phyloP scores from a whole-genome alignment of 2,888 invertebrate species.

The Vannuccia rotundouncinata region DNA sequence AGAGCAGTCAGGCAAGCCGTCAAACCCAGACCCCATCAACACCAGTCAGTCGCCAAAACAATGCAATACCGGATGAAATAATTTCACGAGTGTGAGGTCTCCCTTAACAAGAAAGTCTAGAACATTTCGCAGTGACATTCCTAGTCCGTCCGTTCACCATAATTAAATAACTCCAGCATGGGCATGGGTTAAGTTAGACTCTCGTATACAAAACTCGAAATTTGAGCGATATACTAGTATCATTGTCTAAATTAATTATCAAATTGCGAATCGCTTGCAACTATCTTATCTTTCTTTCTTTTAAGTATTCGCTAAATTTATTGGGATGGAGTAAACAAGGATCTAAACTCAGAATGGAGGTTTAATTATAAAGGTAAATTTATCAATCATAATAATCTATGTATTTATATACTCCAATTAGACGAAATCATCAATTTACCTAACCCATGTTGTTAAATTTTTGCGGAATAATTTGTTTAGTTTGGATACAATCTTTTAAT shows the following conservation, averaged over 20 bases:
- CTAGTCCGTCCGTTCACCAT: not conserved
- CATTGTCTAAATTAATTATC: not conserved
- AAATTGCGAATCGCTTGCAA: not conserved
- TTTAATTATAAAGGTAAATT: not conserved
- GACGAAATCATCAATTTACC: not conserved
- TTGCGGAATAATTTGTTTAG: no score
- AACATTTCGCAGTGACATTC: not conserved
- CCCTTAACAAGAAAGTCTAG: not conserved
- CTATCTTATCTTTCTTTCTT: not conserved
- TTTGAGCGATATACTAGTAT: no score
- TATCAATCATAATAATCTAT: not conserved
- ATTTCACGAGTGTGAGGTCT: not conserved
- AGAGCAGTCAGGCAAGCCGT: not conserved
- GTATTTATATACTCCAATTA: not conserved
- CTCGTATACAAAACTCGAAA: no score
- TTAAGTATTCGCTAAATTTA: slow-evolving; percentile 2
- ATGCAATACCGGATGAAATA: not conserved
- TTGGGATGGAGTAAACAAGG: slow-evolving; percentile 16
- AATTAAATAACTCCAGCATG: not conserved
- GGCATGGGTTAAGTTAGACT: not conserved
- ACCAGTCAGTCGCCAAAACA: not conserved
- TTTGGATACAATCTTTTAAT: no score
- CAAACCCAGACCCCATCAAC: not conserved
- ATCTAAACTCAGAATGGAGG: not conserved
- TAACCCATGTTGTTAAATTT: no score